These are phyloP conservation scores for Cisticola juncidis DNA, from an alignment of 2,113 vertebrate species.

Conservation along the genomic window DNA sequence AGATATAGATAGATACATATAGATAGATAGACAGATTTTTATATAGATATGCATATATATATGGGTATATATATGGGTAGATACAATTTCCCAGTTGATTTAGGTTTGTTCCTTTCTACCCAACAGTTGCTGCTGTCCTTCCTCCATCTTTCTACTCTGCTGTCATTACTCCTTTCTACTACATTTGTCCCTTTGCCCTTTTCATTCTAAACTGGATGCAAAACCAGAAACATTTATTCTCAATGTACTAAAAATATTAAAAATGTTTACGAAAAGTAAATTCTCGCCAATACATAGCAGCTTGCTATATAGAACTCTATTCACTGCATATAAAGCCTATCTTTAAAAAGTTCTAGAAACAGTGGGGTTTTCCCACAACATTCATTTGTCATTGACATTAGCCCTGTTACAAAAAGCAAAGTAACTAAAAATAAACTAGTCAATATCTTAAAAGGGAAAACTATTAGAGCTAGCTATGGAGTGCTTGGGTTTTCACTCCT, in stretches of 20 bases:
- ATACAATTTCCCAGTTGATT: not conserved
- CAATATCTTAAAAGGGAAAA: not conserved
- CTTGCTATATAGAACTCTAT: not conserved
- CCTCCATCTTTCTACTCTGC: not conserved
- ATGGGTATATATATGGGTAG: not conserved
- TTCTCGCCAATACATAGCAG: not conserved
- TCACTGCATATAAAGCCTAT: not conserved
- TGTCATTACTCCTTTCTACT: not conserved
- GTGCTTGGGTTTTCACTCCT: not conserved
- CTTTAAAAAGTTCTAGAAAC: not conserved
- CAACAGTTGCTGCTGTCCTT: not conserved
- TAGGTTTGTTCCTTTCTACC: not conserved
- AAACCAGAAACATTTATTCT: not conserved
- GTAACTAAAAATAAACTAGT: conserved; percentile 16
- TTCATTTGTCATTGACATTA: not conserved
- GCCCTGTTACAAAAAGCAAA: not conserved
- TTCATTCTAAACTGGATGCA: not conserved
- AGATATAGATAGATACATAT: too few species aligned
- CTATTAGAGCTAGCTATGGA: not conserved
- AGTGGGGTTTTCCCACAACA: not conserved
- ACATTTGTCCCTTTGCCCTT: not conserved
- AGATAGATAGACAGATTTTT: not conserved
- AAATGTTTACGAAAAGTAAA: not conserved
- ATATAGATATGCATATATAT: too few species aligned
- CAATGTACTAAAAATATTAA: not conserved